Evolutionary conservation across 2,888 invertebrate genomes (phyloP).

Genomic region (Callyntrura guangdongensis): DNA sequence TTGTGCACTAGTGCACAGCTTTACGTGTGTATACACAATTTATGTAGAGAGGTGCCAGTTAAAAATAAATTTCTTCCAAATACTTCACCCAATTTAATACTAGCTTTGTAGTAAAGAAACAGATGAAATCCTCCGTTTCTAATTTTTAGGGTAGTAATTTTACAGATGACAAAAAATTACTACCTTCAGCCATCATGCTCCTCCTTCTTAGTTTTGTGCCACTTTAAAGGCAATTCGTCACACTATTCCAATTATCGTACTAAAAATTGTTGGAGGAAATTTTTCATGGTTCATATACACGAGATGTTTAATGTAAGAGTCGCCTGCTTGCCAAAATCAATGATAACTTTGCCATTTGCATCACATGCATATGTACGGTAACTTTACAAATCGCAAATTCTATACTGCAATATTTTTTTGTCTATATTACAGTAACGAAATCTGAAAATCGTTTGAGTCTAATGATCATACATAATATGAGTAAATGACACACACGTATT

Average conservation of each 20-base stretch:
- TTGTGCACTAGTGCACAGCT: not conserved
- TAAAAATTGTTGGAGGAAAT: slow-evolving; percentile 57
- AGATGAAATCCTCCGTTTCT: slow-evolving; percentile 35
- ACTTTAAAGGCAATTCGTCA: slow-evolving; percentile 66
- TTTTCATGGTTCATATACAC: slow-evolving; percentile 68
- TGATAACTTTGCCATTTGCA: slow-evolving; percentile 22
- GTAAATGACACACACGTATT: no score
- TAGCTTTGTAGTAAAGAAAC: not conserved
- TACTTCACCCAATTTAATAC: slow-evolving; percentile 36
- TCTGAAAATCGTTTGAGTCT: not conserved
- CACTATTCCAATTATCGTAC: slow-evolving; percentile 62
- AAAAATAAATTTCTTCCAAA: slow-evolving; percentile 17
- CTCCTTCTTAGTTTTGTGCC: slow-evolving; percentile 28
- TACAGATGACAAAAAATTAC: slow-evolving; percentile 39
- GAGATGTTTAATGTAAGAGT: not conserved
- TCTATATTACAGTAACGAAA: not conserved
- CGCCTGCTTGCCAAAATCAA: slow-evolving; percentile 43
- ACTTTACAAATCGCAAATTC: not conserved
- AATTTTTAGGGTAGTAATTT: slow-evolving; percentile 58
- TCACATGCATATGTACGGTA: not conserved
- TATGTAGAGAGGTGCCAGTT: not conserved
- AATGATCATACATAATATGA: no score
- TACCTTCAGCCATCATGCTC: not conserved
- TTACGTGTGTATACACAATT: not conserved
- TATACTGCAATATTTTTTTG: not conserved